These are phyloP conservation scores for Melipona quadrifasciata DNA, from an alignment of 1,140 invertebrate genomes.

Conservation along the genomic window DNA sequence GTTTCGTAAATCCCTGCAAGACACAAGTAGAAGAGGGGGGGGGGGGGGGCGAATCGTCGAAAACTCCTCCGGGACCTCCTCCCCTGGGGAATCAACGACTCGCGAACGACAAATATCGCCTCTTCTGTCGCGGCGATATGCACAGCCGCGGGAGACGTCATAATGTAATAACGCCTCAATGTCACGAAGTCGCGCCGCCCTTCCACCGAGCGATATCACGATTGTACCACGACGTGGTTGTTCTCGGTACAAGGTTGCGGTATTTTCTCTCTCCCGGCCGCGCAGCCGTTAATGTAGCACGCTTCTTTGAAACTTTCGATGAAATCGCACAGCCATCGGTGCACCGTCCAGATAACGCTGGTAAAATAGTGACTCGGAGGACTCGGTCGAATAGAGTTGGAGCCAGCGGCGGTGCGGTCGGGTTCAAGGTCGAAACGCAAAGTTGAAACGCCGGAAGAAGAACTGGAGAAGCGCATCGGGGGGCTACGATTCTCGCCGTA, in stretches of 20 bases:
- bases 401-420: too few species aligned
- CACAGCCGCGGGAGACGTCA: neutral
- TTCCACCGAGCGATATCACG: neutral
- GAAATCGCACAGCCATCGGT: neutral
- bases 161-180: neutral
- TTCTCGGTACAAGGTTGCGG: neutral
- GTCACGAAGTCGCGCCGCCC: neutral
- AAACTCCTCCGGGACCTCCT: too few species aligned
- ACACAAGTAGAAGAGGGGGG: too few species aligned
- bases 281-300: neutral
- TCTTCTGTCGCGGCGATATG: too few species aligned
- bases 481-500: neutral
- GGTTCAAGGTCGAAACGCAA: neutral
- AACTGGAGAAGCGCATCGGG: neutral
- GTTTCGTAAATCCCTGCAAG: slow-evolving; percentile 10
- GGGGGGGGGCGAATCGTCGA: too few species aligned
- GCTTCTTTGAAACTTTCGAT: neutral
- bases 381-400: too few species aligned
- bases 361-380: too few species aligned
- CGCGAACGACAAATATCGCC: too few species aligned
- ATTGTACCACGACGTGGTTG: neutral
- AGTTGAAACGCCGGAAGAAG: too few species aligned
- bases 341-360: too few species aligned
- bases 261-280: neutral
- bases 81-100: too few species aligned